Conservation (phyloP, 2,888 invertebrate genomes). For the Camptogramma bilineatum region DNA sequence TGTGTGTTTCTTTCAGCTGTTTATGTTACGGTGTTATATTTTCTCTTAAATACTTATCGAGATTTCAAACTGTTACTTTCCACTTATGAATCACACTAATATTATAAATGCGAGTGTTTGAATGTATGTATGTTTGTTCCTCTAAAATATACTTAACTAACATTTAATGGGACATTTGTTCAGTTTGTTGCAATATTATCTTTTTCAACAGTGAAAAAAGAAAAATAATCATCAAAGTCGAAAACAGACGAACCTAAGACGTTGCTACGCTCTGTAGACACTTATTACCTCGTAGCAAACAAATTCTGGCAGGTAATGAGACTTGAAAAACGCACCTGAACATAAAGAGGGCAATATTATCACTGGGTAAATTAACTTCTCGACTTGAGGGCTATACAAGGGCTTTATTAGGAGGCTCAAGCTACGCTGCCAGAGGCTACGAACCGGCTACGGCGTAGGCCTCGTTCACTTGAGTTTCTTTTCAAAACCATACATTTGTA, state of each 20-base stretch:
- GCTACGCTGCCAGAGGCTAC: conserved; percentile 39
- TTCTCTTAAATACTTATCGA: too few relatives aligned
- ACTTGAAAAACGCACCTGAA: conserved; percentile 54
- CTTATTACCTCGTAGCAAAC: conserved; percentile 45
- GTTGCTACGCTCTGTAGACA: conserved; percentile 38
- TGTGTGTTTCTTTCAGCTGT: too few relatives aligned
- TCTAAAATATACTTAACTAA: too few relatives aligned
- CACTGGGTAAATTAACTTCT: conserved; percentile 57
- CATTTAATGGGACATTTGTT: too few relatives aligned
- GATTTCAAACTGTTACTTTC: too few relatives aligned
- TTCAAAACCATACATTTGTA: conserved; percentile 24
- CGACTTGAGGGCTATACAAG: conserved; percentile 50
- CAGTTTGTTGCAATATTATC: too few relatives aligned
- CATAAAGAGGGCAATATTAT: conserved; percentile 56
- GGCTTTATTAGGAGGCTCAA: conserved; percentile 54
- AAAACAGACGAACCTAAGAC: conserved; percentile 6
- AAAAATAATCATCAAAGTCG: conserved; percentile 13
- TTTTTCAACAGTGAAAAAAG: conserved; percentile 15
- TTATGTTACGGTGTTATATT: too few relatives aligned
- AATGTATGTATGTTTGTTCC: too few relatives aligned
- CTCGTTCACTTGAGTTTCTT: conserved; percentile 33
- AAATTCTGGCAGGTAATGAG: conserved; percentile 47
- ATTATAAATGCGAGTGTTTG: too few relatives aligned
- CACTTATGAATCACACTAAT: too few relatives aligned
- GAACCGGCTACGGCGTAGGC: conserved; percentile 30